Conservation (phyloP, 2,888 invertebrate genomes). For the Achlya flavicornis region DNA sequence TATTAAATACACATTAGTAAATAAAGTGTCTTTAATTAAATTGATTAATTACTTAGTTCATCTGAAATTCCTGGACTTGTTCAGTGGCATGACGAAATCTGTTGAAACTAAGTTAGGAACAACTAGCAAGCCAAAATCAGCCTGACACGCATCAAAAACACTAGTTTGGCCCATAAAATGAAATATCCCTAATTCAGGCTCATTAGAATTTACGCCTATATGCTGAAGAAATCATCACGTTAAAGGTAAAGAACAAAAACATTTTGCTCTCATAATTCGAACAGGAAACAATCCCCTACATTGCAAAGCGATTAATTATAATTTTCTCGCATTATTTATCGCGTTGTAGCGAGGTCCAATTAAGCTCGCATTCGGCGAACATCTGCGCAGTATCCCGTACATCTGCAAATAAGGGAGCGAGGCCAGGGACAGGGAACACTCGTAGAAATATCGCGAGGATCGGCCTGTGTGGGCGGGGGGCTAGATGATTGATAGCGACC, state of each 20-base stretch:
- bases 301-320: constrained; percentile 37
- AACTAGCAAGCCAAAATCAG: too few species aligned
- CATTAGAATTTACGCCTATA: too few species aligned
- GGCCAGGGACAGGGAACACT: constrained; percentile 32
- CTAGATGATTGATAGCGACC: constrained; percentile 16
- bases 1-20: too few species aligned
- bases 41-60: too few species aligned
- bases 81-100: too few species aligned
- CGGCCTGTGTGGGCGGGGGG: constrained; percentile 11
- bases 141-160: too few species aligned
- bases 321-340: constrained; percentile 42
- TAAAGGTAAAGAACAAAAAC: background rate
- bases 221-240: too few species aligned
- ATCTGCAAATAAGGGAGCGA: constrained; percentile 31
- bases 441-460: constrained; percentile 21
- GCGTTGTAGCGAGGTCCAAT: constrained; percentile 39
- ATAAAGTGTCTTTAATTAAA: too few species aligned
- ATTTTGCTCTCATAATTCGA: background rate
- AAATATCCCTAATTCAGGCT: too few species aligned
- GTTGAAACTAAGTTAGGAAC: too few species aligned
- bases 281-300: constrained; percentile 23
- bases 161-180: too few species aligned
- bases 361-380: constrained; percentile 40
- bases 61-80: too few species aligned
- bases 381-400: constrained; percentile 37